Evolutionary conservation across 2,888 invertebrate species (phyloP).

Genomic region (Hypolimnas misippus): DNA sequence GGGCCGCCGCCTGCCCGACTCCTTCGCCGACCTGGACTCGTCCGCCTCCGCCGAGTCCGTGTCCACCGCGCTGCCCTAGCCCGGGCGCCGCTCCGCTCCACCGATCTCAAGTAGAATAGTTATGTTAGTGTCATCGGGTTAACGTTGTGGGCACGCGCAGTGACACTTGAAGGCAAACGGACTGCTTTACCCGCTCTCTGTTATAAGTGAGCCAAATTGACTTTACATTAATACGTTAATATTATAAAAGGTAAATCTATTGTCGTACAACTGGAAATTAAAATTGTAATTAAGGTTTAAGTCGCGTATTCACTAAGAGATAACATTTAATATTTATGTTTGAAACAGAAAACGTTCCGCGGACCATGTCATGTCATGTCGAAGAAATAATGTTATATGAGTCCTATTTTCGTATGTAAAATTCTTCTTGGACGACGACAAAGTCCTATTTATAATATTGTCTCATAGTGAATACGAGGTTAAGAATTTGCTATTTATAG

Average conservation of each 20-base stretch:
- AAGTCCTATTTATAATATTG: too few species aligned
- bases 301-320: not conserved
- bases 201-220: not conserved
- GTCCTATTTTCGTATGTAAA: too few species aligned
- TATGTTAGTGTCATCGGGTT: constrained; percentile 8
- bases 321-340: too few species aligned
- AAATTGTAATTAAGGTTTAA: not conserved
- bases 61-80: constrained; percentile 33
- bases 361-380: too few species aligned
- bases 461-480: too few species aligned
- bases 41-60: constrained; percentile 37
- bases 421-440: too few species aligned
- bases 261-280: not conserved
- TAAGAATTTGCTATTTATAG: not conserved
- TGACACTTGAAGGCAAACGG: constrained; percentile 4
- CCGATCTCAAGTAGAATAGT: constrained; percentile 25
- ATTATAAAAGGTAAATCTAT: too few species aligned
- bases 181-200: not conserved
- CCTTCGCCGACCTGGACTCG: constrained; percentile 78
- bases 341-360: too few species aligned
- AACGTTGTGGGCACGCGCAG: not conserved
- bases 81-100: not conserved
- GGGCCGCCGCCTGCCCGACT: constrained; percentile 84
- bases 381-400: too few species aligned
- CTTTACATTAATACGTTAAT: not conserved